These are phyloP conservation scores for Lagocephalus sceleratus DNA, from an alignment of 2,797 vertebrate genomes.

Conservation along the genomic window DNA sequence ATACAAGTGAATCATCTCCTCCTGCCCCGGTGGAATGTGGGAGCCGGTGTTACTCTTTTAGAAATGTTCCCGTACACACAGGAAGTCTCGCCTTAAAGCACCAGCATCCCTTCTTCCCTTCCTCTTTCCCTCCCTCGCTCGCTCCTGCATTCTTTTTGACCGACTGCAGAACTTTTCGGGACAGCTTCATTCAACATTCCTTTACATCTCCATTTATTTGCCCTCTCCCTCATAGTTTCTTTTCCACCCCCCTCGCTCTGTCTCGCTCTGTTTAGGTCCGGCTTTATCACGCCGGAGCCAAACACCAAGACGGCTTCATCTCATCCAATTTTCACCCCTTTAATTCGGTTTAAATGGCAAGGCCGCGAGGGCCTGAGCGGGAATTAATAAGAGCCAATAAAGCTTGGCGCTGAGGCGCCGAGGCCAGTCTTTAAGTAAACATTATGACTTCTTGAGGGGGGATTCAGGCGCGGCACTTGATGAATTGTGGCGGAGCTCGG, in stretches of 20 bases:
- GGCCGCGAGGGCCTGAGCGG: slow-evolving; percentile 57
- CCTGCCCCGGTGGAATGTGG: slow-evolving; percentile 61
- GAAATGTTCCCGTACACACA: slow-evolving; percentile 63
- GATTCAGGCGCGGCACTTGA: slow-evolving; percentile 64
- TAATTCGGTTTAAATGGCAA: slow-evolving; percentile 77
- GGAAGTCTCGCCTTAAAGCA: slow-evolving; percentile 68
- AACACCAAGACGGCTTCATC: slow-evolving; percentile 73
- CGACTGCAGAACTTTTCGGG: slow-evolving; percentile 51
- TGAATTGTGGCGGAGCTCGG: slow-evolving; percentile 68
- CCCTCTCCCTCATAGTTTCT: slow-evolving; percentile 34
- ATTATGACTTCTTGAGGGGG: slow-evolving; percentile 74
- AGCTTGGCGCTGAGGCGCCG: slow-evolving; percentile 66
- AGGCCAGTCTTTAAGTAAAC: slow-evolving; percentile 74
- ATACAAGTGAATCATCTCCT: slow-evolving; percentile 31
- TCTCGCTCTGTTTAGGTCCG: slow-evolving; percentile 48
- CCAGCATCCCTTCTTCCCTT: slow-evolving; percentile 36
- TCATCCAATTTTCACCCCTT: slow-evolving; percentile 71
- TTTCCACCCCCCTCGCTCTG: slow-evolving; percentile 8
- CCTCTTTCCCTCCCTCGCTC: not conserved
- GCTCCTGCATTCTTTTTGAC: slow-evolving; percentile 52
- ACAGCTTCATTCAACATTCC: slow-evolving; percentile 69
- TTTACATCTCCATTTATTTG: slow-evolving; percentile 57
- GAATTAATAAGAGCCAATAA: slow-evolving; percentile 77
- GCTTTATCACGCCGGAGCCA: slow-evolving; percentile 55
- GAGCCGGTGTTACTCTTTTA: slow-evolving; percentile 61